phyloP scores from a whole-genome alignment of 2,113 vertebrate species.

The Sylvia atricapilla region DNA sequence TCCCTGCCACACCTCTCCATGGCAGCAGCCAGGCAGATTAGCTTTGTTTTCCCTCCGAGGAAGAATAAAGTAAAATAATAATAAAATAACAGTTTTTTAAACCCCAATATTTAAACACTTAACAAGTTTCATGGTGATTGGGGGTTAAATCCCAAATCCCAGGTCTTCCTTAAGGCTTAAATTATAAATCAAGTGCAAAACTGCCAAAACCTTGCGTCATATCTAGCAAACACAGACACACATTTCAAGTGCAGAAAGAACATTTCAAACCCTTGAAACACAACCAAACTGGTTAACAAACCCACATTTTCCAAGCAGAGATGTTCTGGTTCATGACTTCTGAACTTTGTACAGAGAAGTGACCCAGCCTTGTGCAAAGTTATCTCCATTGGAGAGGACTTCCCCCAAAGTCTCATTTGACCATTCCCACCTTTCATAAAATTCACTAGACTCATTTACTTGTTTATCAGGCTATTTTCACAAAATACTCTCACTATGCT shows the following conservation, averaged over 20 bases:
- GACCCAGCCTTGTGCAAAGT: background rate
- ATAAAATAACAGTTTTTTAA: background rate
- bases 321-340: background rate
- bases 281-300: background rate
- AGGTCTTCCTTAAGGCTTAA: background rate
- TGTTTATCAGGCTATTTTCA: background rate
- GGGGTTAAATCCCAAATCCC: background rate
- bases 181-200: background rate
- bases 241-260: conserved; percentile 9
- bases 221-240: background rate
- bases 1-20: background rate
- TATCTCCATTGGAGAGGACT: background rate
- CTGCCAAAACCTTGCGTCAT: background rate
- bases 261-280: conserved; percentile 10
- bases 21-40: background rate
- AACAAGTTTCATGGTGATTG: background rate
- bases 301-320: background rate
- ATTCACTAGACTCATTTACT: background rate
- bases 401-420: background rate
- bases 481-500: background rate
- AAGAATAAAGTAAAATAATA: background rate
- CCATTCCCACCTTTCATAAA: background rate
- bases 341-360: background rate
- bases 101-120: background rate
- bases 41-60: background rate